These are phyloP conservation scores for Esox niger DNA, from an alignment of 2,113 vertebrate genomes.

Conservation along the genomic window DNA sequence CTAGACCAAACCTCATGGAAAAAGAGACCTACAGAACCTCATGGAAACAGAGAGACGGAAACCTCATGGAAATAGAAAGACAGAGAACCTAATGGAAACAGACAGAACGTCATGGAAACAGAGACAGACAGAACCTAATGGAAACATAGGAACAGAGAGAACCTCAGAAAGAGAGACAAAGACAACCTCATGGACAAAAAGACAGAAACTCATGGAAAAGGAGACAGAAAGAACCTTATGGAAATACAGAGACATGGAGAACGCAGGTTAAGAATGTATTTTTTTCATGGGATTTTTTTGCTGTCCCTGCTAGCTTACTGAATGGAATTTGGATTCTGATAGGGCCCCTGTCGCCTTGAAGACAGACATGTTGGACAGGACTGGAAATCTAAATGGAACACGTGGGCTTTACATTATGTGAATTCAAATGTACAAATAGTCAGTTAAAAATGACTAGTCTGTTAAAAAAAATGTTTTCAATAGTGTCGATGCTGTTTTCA, in stretches of 20 bases:
- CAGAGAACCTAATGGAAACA: too few relatives aligned
- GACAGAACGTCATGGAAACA: too few relatives aligned
- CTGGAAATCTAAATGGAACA: neutral
- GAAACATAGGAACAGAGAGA: neutral
- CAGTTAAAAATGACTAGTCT: too few relatives aligned
- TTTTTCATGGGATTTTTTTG: slow-evolving; percentile 50
- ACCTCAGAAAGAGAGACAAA: neutral
- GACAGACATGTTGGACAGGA: neutral
- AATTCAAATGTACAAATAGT: neutral
- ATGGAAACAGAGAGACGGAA: too few relatives aligned
- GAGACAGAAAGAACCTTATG: slow-evolving; percentile 1
- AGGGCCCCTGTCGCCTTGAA: slow-evolving; percentile 29
- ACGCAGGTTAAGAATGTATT: slow-evolving; percentile 61
- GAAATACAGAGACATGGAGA: slow-evolving; percentile 35
- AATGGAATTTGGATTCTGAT: slow-evolving; percentile 58
- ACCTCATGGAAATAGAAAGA: too few relatives aligned
- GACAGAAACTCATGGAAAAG: neutral
- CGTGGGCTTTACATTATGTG: neutral
- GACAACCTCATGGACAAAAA: neutral
- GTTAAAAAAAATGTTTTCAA: too few relatives aligned
- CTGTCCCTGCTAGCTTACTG: slow-evolving; percentile 39
- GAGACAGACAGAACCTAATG: too few relatives aligned
- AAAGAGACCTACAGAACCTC: too few relatives aligned
- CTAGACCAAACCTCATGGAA: too few relatives aligned
- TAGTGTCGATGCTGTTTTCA: too few relatives aligned